These are phyloP conservation scores for Triplophysa yarkandensis DNA, from an alignment of 2,797 vertebrate species.

Conservation along the genomic window DNA sequence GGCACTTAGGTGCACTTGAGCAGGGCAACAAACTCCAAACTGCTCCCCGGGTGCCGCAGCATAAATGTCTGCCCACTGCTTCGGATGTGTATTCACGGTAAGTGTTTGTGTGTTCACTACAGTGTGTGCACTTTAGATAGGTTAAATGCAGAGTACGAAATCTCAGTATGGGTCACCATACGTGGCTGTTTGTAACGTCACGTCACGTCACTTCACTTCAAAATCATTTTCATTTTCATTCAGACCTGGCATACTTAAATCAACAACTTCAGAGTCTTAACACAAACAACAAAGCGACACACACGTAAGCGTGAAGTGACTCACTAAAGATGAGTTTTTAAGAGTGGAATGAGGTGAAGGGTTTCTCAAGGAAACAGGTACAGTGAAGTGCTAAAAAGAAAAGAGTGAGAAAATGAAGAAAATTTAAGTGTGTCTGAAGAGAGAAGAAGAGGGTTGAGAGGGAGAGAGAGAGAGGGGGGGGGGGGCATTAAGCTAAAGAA, in stretches of 20 bases:
- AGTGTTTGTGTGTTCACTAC: too few relatives aligned
- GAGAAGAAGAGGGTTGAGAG: background rate
- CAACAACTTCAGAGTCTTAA: constrained; percentile 2
- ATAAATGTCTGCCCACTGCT: too few relatives aligned
- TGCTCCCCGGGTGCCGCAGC: too few relatives aligned
- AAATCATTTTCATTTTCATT: background rate
- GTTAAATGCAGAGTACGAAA: too few relatives aligned
- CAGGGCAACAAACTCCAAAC: too few relatives aligned
- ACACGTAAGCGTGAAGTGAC: background rate
- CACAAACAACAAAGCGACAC: background rate
- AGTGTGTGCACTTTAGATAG: too few relatives aligned
- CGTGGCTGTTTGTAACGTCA: too few relatives aligned
- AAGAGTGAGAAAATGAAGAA: constrained; percentile 16
- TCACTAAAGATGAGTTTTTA: background rate
- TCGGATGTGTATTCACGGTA: too few relatives aligned
- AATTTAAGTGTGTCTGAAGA: constrained; percentile 32
- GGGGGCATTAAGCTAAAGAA: background rate
- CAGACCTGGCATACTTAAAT: constrained; percentile 7
- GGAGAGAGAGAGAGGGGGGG: constrained; percentile 19
- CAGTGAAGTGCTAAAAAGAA: constrained; percentile 4
- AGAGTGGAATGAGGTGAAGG: background rate
- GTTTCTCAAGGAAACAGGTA: background rate
- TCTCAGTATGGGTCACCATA: too few relatives aligned
- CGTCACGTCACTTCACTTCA: too few relatives aligned
- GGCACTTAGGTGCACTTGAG: too few relatives aligned